phyloP scores from a whole-genome alignment of 1,140 invertebrate species.

The Zophobas atratus region DNA sequence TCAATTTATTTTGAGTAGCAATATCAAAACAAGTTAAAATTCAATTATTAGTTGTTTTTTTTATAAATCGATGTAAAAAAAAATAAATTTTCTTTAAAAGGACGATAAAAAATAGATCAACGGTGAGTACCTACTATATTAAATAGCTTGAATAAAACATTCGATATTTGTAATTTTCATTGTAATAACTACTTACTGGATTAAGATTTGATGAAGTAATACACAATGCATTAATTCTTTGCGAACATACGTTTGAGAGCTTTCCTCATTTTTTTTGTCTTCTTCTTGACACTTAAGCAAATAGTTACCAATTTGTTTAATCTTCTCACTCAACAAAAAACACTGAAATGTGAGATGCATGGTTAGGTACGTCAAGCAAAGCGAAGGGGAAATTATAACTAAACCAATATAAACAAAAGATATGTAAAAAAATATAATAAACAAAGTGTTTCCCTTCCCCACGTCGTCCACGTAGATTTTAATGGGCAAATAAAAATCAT shows the following conservation, averaged over 20 bases:
- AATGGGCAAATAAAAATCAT: background rate
- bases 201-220: background rate
- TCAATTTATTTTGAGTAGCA: too few relatives aligned
- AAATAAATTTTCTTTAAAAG: too few relatives aligned
- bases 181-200: background rate
- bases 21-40: too few relatives aligned
- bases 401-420: background rate
- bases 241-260: background rate
- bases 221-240: constrained; percentile 9
- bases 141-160: too few relatives aligned
- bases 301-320: background rate
- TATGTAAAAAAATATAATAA: background rate
- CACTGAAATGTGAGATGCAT: background rate
- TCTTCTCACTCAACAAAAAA: background rate
- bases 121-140: too few relatives aligned
- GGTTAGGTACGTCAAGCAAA: background rate
- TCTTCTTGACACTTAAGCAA: background rate
- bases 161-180: too few relatives aligned
- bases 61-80: too few relatives aligned
- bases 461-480: constrained; percentile 2
- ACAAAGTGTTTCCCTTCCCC: background rate
- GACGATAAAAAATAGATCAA: too few relatives aligned
- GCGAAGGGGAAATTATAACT: background rate
- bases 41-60: too few relatives aligned
- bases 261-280: background rate